Conservation (phyloP, 2,113 vertebrate genomes). For the Thymallus thymallus region DNA sequence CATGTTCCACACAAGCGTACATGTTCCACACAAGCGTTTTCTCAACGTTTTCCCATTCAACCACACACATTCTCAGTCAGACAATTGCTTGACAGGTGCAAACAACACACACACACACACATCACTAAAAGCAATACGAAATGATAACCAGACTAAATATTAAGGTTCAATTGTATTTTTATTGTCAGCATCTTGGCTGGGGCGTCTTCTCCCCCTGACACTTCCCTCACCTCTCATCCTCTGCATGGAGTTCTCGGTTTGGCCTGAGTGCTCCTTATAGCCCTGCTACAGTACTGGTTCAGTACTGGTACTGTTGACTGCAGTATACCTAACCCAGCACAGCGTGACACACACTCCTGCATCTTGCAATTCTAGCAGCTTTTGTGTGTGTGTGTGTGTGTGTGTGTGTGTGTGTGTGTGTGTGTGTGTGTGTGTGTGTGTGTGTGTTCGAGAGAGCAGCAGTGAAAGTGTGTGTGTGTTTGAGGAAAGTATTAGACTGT, state of each 20-base stretch:
- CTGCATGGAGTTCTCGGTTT: background rate
- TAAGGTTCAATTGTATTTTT: too few species aligned
- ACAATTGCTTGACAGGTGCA: too few species aligned
- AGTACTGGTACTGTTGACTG: background rate
- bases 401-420: slow-evolving; percentile 11
- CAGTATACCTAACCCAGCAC: slow-evolving; percentile 40
- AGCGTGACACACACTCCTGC: slow-evolving; percentile 40
- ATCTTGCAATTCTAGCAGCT: slow-evolving; percentile 33
- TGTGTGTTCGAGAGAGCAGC: background rate
- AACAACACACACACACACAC: too few species aligned
- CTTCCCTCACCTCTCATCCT: background rate
- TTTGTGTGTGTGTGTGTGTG: slow-evolving; percentile 20
- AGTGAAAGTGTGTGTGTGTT: background rate
- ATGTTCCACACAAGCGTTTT: background rate
- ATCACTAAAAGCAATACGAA: too few species aligned
- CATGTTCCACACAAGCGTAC: background rate
- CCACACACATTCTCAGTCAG: too few species aligned
- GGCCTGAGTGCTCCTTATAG: background rate
- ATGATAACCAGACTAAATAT: too few species aligned
- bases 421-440: slow-evolving; percentile 19
- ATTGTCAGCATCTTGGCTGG: background rate
- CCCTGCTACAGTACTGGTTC: background rate
- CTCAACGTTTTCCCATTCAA: too few species aligned
- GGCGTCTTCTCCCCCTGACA: background rate
- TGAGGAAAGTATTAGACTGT: slow-evolving; percentile 14